Conservation (phyloP, 2,797 vertebrate species). For the Trichosurus vulpecula region DNA sequence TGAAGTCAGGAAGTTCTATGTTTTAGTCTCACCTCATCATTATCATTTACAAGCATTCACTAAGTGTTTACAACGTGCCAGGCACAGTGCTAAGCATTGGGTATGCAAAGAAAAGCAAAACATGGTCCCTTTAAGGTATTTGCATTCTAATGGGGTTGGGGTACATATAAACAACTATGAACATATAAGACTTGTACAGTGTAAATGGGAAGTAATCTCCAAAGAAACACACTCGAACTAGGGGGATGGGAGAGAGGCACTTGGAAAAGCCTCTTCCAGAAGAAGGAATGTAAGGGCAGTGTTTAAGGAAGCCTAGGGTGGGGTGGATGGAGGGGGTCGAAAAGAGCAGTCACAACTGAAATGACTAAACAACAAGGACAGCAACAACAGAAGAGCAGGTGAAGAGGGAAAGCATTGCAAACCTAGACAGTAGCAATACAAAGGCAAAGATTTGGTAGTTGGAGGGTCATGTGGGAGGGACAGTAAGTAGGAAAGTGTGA, state of each 20-base stretch:
- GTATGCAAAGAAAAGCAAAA: neutral
- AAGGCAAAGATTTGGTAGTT: too few relatives aligned
- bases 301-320: neutral
- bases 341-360: too few relatives aligned
- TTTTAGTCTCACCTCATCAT: neutral
- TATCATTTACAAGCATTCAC: neutral
- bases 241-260: neutral
- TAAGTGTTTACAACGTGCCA: neutral
- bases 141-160: neutral
- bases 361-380: too few relatives aligned
- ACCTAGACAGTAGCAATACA: too few relatives aligned
- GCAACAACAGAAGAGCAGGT: too few relatives aligned
- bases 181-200: neutral
- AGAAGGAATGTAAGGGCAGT: too few relatives aligned
- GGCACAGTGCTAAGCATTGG: neutral
- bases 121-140: neutral
- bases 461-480: too few relatives aligned
- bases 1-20: neutral
- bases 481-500: too few relatives aligned
- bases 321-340: too few relatives aligned
- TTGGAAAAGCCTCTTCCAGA: neutral
- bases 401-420: too few relatives aligned
- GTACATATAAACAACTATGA: neutral
- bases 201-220: neutral
- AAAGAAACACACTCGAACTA: neutral